A percentile compares a stretch with the other conserved stretches of the same genome.
Conservation (phyloP, 2,888 invertebrate species). For the Imbricaverruca yamaguchii region DNA sequence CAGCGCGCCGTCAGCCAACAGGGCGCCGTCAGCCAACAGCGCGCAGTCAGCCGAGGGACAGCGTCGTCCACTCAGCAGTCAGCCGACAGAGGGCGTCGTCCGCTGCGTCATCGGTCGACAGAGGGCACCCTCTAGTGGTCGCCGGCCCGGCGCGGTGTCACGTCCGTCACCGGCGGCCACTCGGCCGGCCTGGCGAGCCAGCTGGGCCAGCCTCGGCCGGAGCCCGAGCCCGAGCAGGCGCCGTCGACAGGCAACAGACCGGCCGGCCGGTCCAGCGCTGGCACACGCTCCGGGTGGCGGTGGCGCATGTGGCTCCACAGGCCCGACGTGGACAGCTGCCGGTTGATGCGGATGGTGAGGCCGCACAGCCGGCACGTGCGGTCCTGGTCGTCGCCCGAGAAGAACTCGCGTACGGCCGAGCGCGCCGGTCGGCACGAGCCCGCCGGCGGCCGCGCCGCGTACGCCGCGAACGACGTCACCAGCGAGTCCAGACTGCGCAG, state of each 20-base stretch:
- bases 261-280: constrained; percentile 32
- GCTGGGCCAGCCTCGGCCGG: constrained; percentile 35
- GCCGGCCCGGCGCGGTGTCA: too few relatives aligned
- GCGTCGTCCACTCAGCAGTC: too few relatives aligned
- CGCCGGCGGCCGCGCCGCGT: constrained; percentile 40
- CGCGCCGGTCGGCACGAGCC: constrained; percentile 40
- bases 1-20: too few relatives aligned
- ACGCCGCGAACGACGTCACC: constrained; percentile 38
- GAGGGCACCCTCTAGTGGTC: too few relatives aligned
- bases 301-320: constrained; percentile 36
- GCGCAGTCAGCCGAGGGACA: too few relatives aligned
- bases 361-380: constrained; percentile 39
- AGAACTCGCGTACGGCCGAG: constrained; percentile 38
- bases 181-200: constrained; percentile 34
- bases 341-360: constrained; percentile 41
- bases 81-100: too few relatives aligned
- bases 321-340: constrained; percentile 38
- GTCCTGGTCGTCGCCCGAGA: constrained; percentile 38
- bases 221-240: too few relatives aligned
- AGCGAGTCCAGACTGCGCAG: constrained; percentile 43
- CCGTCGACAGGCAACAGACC: constrained; percentile 5
- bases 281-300: constrained; percentile 32
- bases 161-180: too few relatives aligned
- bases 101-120: too few relatives aligned
- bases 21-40: too few relatives aligned